Percentiles rank a stretch among this genome's conserved stretches.
phyloP scores from a whole-genome alignment of 2,888 invertebrate genomes.

The Orchesella flavescens region DNA sequence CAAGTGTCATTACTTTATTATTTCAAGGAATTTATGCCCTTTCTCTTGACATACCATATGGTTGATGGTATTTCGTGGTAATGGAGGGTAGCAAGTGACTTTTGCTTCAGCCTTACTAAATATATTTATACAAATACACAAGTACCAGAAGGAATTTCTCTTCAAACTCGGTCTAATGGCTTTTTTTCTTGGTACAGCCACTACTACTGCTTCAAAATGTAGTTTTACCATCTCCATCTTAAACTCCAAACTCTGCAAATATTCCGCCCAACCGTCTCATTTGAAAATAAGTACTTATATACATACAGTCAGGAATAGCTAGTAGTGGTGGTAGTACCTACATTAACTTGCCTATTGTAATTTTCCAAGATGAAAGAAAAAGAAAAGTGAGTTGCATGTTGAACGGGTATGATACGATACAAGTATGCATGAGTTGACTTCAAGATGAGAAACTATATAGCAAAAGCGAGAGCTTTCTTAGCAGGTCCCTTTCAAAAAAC shows the following conservation, averaged over 20 bases:
- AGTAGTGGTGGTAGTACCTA: no score
- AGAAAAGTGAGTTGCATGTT: slow-evolving; percentile 37
- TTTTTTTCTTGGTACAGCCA: slow-evolving; percentile 5
- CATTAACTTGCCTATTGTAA: slow-evolving; percentile 37
- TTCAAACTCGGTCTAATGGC: slow-evolving; percentile 43
- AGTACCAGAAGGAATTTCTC: slow-evolving; percentile 37
- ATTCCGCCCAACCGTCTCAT: slow-evolving; percentile 54
- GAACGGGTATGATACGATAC: slow-evolving; percentile 44
- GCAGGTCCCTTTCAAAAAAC: background rate
- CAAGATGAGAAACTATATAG: background rate
- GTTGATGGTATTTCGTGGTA: slow-evolving; percentile 46
- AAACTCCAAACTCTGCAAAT: slow-evolving; percentile 7
- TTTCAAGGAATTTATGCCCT: slow-evolving; percentile 58
- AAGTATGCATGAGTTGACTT: background rate
- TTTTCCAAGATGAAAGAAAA: slow-evolving; percentile 12
- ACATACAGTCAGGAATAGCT: no score
- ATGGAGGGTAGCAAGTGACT: slow-evolving; percentile 2
- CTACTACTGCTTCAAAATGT: background rate
- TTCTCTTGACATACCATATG: slow-evolving; percentile 51
- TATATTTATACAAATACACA: background rate
- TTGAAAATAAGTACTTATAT: slow-evolving; percentile 21
- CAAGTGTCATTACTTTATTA: slow-evolving; percentile 61
- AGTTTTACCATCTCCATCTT: slow-evolving; percentile 2
- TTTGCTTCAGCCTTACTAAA: background rate
- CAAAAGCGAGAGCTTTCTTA: slow-evolving; percentile 28